These are phyloP conservation scores for Diorhabda sublineata DNA, from an alignment of 1,140 invertebrate genomes.

Conservation along the genomic window DNA sequence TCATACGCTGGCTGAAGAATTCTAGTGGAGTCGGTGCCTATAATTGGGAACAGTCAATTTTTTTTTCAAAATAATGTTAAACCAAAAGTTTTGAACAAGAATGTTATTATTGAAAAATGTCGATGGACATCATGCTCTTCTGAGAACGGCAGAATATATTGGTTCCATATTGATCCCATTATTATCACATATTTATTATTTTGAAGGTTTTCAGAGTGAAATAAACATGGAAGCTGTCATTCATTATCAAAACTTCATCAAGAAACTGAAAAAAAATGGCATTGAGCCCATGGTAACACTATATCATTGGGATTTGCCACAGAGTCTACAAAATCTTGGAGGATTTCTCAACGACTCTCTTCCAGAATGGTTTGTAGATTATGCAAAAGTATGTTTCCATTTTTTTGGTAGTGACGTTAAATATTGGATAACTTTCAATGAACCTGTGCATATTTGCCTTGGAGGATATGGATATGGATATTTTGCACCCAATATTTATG, in stretches of 20 bases:
- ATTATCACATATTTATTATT: too few species aligned
- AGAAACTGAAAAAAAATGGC: slow-evolving; percentile 6
- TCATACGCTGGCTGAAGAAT: too few species aligned
- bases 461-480: slow-evolving; percentile 28
- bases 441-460: slow-evolving; percentile 44
- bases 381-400: slow-evolving; percentile 31
- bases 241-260: slow-evolving; percentile 10
- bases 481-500: slow-evolving; percentile 27
- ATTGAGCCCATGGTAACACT: slow-evolving; percentile 48
- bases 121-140: too few species aligned
- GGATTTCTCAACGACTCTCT: slow-evolving; percentile 38
- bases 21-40: too few species aligned
- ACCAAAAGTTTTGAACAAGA: too few species aligned
- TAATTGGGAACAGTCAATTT: too few species aligned
- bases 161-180: too few species aligned
- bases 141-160: too few species aligned
- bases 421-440: slow-evolving; percentile 53
- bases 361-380: slow-evolving; percentile 38
- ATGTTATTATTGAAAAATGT: too few species aligned
- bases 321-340: slow-evolving; percentile 38
- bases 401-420: slow-evolving; percentile 41
- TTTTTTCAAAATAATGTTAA: too few species aligned
- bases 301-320: slow-evolving; percentile 43
- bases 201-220: too few species aligned
- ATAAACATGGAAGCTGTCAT: neutral